Evolutionary conservation across 1,140 invertebrate genomes (phyloP).

Genomic region (Stenopsyche tienmushanensis): DNA sequence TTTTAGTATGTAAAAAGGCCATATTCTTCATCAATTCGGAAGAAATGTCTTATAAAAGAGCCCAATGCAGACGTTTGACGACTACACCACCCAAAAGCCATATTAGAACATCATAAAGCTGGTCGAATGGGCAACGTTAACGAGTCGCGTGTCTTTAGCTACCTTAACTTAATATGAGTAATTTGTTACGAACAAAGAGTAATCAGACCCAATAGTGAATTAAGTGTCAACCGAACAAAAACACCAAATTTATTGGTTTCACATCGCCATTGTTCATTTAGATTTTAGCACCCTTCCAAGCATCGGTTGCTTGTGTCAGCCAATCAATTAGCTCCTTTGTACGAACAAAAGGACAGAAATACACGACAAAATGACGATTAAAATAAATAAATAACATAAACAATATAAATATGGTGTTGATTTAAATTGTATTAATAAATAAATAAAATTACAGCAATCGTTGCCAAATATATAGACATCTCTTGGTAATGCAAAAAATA

Average conservation of each 20-base stretch:
- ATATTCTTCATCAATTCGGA: too few species aligned
- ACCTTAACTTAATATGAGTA: conserved; percentile 10
- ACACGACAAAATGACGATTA: too few species aligned
- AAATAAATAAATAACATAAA: too few species aligned
- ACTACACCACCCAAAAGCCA: conserved; percentile 12
- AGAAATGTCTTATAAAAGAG: too few species aligned
- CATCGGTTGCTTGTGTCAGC: too few species aligned
- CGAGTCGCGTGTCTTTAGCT: conserved; percentile 11
- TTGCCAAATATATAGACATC: not conserved
- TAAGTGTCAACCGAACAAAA: conserved; percentile 24
- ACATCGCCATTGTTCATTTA: not conserved
- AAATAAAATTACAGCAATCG: not conserved
- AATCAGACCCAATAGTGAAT: conserved; percentile 24
- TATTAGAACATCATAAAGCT: conserved; percentile 19
- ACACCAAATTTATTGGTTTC: conserved; percentile 24
- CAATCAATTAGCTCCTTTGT: too few species aligned
- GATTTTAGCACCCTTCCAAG: conserved; percentile 8
- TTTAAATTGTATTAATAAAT: not conserved
- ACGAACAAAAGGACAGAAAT: too few species aligned
- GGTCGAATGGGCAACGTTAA: conserved; percentile 3
- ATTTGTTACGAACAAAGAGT: conserved; percentile 17
- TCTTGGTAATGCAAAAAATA: not conserved
- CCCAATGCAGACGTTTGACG: too few species aligned
- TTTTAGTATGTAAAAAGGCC: too few species aligned
- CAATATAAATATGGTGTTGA: too few species aligned